phyloP scores from a whole-genome alignment of 2,797 vertebrate species.

The Monodelphis domestica region DNA sequence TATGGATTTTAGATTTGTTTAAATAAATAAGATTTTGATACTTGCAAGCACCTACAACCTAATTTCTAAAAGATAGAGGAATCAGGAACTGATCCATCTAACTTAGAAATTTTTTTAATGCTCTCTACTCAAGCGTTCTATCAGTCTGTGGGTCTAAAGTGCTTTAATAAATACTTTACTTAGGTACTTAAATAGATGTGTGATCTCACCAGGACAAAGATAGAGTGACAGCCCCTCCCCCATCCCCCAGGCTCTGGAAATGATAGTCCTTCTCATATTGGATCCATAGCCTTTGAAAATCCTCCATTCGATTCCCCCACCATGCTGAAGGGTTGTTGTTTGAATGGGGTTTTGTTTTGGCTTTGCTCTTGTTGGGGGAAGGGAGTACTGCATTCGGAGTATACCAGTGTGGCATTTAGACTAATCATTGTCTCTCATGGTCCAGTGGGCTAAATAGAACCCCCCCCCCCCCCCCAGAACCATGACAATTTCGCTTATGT shows the following conservation, averaged over 20 bases:
- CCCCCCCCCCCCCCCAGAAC: neutral
- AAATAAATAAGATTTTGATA: neutral
- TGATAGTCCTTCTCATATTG: neutral
- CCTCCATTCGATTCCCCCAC: neutral
- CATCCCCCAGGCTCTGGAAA: neutral
- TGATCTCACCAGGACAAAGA: neutral
- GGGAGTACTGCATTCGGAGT: neutral
- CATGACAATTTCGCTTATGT: neutral
- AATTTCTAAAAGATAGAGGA: neutral
- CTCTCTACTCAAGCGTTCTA: conserved; percentile 12
- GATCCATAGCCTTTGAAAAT: neutral
- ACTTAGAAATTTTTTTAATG: neutral
- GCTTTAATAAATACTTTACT: neutral
- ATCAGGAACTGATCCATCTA: neutral
- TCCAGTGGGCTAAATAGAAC: neutral
- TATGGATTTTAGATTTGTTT: neutral
- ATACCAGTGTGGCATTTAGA: neutral
- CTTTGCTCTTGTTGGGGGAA: neutral
- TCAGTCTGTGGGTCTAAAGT: neutral
- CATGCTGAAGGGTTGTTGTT: neutral
- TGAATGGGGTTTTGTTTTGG: neutral
- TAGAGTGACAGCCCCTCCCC: neutral
- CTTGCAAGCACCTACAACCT: neutral
- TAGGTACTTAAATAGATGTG: neutral
- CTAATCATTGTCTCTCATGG: neutral